These are phyloP conservation scores for Otis tarda DNA, from an alignment of 2,113 vertebrate genomes.

Conservation along the genomic window DNA sequence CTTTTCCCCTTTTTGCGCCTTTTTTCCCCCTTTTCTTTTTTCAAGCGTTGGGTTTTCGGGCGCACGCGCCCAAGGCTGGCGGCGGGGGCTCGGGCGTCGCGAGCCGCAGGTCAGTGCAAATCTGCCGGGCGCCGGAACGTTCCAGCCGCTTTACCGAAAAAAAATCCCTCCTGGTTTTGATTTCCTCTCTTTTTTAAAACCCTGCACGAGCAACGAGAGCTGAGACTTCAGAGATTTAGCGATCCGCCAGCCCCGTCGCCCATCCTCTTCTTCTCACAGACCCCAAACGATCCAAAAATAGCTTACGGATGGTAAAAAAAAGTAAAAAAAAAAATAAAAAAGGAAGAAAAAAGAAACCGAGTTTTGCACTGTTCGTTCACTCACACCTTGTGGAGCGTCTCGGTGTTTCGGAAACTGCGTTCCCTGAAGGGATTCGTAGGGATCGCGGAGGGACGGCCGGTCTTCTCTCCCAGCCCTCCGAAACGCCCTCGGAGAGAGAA, in stretches of 20 bases:
- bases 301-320: not conserved
- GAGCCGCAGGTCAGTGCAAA: constrained; percentile 42
- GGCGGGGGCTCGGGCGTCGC: constrained; percentile 28
- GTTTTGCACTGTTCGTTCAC: not conserved
- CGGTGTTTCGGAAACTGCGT: not conserved
- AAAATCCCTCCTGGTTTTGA: not conserved
- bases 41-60: not conserved
- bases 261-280: not conserved
- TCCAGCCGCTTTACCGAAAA: not conserved
- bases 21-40: not conserved
- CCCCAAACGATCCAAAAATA: not conserved
- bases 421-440: not conserved
- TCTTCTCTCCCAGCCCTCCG: not conserved
- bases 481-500: constrained; percentile 41
- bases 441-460: not conserved
- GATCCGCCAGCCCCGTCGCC: not conserved
- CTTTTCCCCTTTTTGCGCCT: not conserved
- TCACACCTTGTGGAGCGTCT: not conserved
- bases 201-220: not conserved
- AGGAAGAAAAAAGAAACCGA: too few species aligned
- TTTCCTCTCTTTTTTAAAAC: not conserved
- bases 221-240: not conserved
- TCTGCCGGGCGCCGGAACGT: constrained; percentile 30
- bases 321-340: not conserved
- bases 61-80: constrained; percentile 32